Base-by-base conservation (phyloP, 2,888 invertebrate genomes). In the Neria commutata region DNA sequence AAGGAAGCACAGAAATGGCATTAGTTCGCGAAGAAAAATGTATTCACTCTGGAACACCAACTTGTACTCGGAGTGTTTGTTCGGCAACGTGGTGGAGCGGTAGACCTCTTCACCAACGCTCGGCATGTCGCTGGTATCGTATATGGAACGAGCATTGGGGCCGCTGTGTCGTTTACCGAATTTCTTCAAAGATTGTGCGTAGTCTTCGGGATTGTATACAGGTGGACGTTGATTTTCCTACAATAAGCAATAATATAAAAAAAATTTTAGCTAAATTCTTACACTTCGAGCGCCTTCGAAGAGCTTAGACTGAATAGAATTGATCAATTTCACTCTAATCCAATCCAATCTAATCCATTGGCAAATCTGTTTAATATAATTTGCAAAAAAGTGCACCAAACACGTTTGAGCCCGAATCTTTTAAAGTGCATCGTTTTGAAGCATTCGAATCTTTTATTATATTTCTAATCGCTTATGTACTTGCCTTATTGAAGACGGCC, bases 151-250 rank as follows among this genome's bases (percentile, higher is more conserved):
- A 29, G 71, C 73, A 62, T 71, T 71, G 24, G 67, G 64, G 19
- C 72, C 70, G 53, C 62, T 73, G 64, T 73, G 76, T 29, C 77
- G 72, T 67, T 79, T 76, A 61, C 91, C 91, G 88, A 91, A 92
- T 85, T 92, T 91, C 76, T 89, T 88, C 62, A 94, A 81, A 1
- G 91, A 90, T 3, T 87, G 84, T 3, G 90, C 90, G 79, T 94
- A 95, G 80, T 94, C 94, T 78, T 95, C 94, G 0, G 94, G 91
- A 77, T 94, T 94, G 84, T 94, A 94, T 17, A 94, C 89, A 0
- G 94, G 94, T 26, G 94, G 93, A 45, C 93, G 86, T 73, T 92
- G 89, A 70, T 92, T 91, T 75, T 92, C 91, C 90, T 91, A 25
- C 29, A 29, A 4, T 42, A 17, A 42, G 37, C 21, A 37, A 23